Evolutionary conservation across 1,140 invertebrate genomes (phyloP).

Genomic region (Paraescarpia echinospica): DNA sequence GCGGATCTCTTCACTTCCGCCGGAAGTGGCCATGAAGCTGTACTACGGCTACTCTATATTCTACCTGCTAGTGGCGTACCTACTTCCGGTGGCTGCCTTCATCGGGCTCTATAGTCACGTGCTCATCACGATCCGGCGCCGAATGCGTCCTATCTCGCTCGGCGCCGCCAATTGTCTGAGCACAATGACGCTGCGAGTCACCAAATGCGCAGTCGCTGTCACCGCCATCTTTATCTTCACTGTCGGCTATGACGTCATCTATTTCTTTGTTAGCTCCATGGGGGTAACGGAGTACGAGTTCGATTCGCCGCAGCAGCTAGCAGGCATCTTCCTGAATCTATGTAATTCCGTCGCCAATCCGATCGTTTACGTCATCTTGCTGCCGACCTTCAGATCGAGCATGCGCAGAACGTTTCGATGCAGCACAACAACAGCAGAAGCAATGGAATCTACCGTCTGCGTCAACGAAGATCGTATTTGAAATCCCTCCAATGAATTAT

Average conservation of each 20-base stretch:
- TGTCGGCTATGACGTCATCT: constrained; percentile 15
- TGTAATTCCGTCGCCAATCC: constrained; percentile 17
- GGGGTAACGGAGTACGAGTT: neutral
- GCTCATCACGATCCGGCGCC: neutral
- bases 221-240: constrained; percentile 15
- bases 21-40: neutral
- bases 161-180: neutral
- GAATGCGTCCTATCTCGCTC: neutral
- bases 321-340: constrained; percentile 12
- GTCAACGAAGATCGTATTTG: neutral
- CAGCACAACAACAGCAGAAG: neutral
- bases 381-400: constrained; percentile 16
- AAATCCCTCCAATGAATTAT: too few species aligned
- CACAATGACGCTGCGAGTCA: neutral
- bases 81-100: neutral
- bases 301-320: constrained; percentile 15
- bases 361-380: constrained; percentile 15
- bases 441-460: neutral
- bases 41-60: neutral
- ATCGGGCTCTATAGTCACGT: neutral
- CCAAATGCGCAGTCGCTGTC: constrained; percentile 20
- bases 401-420: neutral
- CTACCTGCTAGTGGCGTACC: neutral
- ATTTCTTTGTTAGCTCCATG: constrained; percentile 2
- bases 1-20: neutral